These are phyloP conservation scores for Mya arenaria DNA, from an alignment of 1,140 invertebrate species.

Conservation along the genomic window DNA sequence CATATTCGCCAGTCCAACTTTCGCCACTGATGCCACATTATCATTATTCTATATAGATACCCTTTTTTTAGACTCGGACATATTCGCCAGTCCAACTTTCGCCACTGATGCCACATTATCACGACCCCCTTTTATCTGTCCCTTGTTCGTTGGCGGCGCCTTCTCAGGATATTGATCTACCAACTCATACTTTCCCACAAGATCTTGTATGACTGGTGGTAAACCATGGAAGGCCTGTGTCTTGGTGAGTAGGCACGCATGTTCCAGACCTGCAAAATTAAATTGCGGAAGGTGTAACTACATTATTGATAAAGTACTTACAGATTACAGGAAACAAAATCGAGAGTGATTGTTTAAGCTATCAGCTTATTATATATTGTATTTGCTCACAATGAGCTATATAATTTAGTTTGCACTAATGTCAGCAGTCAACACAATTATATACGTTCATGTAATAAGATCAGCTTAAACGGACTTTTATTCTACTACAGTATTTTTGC, in stretches of 20 bases:
- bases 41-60: neutral
- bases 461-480: too few species aligned
- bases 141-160: neutral
- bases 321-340: too few species aligned
- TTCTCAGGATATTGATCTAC: neutral
- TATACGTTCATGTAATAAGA: too few species aligned
- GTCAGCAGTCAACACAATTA: too few species aligned
- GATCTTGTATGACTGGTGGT: neutral
- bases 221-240: conserved; percentile 41
- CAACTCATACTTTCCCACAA: conserved; percentile 20
- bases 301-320: too few species aligned
- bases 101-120: neutral
- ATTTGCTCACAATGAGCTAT: too few species aligned
- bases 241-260: conserved; percentile 46
- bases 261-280: conserved; percentile 36
- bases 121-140: neutral
- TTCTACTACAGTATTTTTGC: too few species aligned
- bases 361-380: too few species aligned
- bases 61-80: neutral
- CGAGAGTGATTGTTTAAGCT: too few species aligned
- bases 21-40: neutral
- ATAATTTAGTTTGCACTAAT: too few species aligned
- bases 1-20: neutral
- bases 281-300: too few species aligned
- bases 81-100: neutral